These are phyloP conservation scores for Pristionchus pacificus DNA, from an alignment of 1,140 invertebrate species.

Conservation along the genomic window DNA sequence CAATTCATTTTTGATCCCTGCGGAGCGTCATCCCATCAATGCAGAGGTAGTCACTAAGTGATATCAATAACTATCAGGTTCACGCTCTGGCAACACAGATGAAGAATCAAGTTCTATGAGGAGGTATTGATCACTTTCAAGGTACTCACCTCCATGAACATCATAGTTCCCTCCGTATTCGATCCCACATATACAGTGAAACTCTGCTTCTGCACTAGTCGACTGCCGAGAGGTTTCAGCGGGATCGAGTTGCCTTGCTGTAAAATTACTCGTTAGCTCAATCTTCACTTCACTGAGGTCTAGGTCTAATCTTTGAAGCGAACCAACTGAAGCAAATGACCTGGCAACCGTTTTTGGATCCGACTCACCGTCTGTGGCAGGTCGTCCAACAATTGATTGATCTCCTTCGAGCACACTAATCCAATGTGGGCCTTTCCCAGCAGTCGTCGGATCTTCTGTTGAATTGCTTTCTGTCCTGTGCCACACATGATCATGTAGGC, in stretches of 20 bases:
- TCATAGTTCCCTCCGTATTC: conserved; percentile 79
- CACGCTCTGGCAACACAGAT: neutral
- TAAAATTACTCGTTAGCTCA: too few species aligned
- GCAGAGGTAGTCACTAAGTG: conserved; percentile 8
- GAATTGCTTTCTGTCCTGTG: conserved; percentile 39
- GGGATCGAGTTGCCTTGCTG: conserved; percentile 88
- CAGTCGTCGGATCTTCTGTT: conserved; percentile 78
- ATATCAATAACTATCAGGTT: too few species aligned
- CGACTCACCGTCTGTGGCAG: conserved; percentile 69
- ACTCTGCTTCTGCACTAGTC: conserved; percentile 88
- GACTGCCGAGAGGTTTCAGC: conserved; percentile 76
- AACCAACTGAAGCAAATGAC: conserved; percentile 28
- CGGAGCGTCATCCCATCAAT: neutral
- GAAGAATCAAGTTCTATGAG: conserved; percentile 16
- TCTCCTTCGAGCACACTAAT: conserved; percentile 90
- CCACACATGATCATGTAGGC: conserved; percentile 82
- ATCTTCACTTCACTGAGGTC: too few species aligned
- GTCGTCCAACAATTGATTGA: conserved; percentile 91
- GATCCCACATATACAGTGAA: conserved; percentile 93
- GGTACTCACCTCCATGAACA: conserved; percentile 80
- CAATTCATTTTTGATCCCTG: neutral
- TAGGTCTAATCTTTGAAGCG: too few species aligned
- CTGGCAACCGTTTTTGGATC: conserved; percentile 16
- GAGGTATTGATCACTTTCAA: conserved; percentile 1
- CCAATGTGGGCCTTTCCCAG: conserved; percentile 97